Evolutionary conservation across 2,113 vertebrate genomes (phyloP).

Genomic region (Myrmecophaga tridactyla): DNA sequence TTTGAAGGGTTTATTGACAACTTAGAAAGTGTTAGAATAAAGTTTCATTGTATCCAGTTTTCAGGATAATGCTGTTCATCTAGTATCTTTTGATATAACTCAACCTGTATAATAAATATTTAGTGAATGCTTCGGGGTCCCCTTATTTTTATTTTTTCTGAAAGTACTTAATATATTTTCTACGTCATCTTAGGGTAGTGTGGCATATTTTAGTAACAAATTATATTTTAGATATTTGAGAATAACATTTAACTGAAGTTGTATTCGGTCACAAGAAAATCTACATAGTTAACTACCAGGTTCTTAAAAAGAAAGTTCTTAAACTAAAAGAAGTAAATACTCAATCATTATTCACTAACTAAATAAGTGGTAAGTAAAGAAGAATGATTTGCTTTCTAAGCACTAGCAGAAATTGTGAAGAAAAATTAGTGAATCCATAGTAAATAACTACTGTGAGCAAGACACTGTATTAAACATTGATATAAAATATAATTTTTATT

Average conservation of each 20-base stretch:
- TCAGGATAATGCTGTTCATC: neutral
- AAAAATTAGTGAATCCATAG: neutral
- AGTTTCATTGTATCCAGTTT: neutral
- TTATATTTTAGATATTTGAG: conserved; percentile 47
- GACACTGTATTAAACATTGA: neutral
- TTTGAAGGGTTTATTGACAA: conserved; percentile 4
- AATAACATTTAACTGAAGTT: conserved; percentile 38
- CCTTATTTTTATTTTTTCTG: neutral
- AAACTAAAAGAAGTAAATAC: conserved; percentile 33
- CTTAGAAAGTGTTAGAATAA: conserved; percentile 1
- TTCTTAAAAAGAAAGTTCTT: too few relatives aligned
- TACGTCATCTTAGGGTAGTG: conserved; percentile 4
- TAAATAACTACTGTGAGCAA: neutral
- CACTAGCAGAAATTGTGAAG: neutral
- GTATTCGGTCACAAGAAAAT: conserved; percentile 28
- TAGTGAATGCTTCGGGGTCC: neutral
- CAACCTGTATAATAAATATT: neutral
- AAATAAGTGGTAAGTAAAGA: conserved; percentile 2
- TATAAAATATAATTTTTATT: conserved; percentile 30
- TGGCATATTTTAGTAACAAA: neutral
- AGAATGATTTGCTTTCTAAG: neutral
- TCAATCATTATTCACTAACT: neutral
- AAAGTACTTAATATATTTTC: conserved; percentile 21
- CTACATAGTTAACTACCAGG: neutral
- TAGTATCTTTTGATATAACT: neutral